Evolutionary conservation across 2,888 invertebrate genomes (phyloP).

Genomic region (Globia sparganii): DNA sequence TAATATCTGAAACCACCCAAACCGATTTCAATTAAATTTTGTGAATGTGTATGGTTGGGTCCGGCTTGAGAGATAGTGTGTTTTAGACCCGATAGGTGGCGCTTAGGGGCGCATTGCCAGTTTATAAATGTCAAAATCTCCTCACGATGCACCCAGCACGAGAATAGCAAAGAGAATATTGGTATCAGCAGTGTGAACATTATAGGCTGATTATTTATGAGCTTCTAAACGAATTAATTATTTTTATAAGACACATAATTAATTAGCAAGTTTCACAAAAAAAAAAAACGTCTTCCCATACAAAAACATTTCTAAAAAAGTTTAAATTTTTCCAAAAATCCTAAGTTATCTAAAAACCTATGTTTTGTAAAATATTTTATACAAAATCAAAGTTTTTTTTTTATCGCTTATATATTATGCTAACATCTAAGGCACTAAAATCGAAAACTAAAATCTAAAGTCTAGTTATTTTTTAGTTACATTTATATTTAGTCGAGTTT

Average conservation of each 20-base stretch:
- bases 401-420: conserved; percentile 18
- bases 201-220: not conserved
- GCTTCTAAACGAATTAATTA: conserved; percentile 15
- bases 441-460: conserved; percentile 45
- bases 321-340: conserved; percentile 37
- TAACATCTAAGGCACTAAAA: conserved; percentile 64
- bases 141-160: no score
- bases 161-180: no score
- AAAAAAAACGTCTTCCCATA: conserved; percentile 18
- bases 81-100: no score
- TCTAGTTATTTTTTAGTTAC: conserved; percentile 35
- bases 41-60: no score
- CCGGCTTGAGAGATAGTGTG: no score
- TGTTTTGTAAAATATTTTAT: conserved; percentile 43
- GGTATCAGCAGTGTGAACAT: not conserved
- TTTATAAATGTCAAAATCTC: no score
- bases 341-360: conserved; percentile 29
- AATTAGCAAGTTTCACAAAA: not conserved
- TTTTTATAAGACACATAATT: conserved; percentile 15
- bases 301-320: conserved; percentile 32
- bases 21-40: no score
- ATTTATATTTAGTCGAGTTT: conserved; percentile 38
- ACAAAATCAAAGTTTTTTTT: conserved; percentile 40
- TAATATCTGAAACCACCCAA: no score
- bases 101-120: no score